phyloP scores from a whole-genome alignment of 2,113 vertebrate species.

The Laticauda colubrina region DNA sequence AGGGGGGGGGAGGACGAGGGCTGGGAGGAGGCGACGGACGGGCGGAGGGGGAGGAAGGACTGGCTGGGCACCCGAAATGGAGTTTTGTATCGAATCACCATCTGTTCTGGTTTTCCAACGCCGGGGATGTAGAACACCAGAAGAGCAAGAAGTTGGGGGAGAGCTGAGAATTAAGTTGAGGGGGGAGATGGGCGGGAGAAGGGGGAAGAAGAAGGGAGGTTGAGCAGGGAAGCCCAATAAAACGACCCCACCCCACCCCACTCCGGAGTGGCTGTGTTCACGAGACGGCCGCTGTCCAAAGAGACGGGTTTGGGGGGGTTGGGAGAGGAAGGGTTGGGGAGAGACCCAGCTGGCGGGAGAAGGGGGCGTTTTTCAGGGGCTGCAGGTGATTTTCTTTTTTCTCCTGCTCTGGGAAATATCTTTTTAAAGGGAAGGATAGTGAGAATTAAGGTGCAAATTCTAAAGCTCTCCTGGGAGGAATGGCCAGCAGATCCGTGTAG shows the following conservation, averaged over 20 bases:
- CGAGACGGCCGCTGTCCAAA: neutral
- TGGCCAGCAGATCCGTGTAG: too few relatives aligned
- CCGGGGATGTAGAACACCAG: constrained; percentile 57
- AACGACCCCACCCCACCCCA: neutral
- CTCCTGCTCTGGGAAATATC: neutral
- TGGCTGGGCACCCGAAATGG: constrained; percentile 64
- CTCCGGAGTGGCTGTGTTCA: neutral
- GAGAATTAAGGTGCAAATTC: too few relatives aligned
- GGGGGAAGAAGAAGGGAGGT: neutral
- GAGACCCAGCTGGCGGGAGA: neutral
- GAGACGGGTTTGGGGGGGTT: neutral
- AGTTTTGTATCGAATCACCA: constrained; percentile 70
- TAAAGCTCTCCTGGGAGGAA: too few relatives aligned
- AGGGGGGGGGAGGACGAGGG: constrained; percentile 11
- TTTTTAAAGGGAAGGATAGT: neutral
- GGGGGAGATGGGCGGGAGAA: neutral
- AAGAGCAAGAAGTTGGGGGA: constrained; percentile 37
- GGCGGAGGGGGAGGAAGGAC: too few relatives aligned
- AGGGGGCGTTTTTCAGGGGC: neutral
- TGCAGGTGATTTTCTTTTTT: neutral
- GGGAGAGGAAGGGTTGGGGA: neutral
- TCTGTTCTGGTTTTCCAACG: constrained; percentile 60
- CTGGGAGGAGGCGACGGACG: too few relatives aligned
- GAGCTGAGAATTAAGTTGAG: neutral
- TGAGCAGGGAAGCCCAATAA: neutral